These are phyloP conservation scores for Pluvianellus socialis DNA, from an alignment of 2,113 vertebrate species.

Conservation along the genomic window DNA sequence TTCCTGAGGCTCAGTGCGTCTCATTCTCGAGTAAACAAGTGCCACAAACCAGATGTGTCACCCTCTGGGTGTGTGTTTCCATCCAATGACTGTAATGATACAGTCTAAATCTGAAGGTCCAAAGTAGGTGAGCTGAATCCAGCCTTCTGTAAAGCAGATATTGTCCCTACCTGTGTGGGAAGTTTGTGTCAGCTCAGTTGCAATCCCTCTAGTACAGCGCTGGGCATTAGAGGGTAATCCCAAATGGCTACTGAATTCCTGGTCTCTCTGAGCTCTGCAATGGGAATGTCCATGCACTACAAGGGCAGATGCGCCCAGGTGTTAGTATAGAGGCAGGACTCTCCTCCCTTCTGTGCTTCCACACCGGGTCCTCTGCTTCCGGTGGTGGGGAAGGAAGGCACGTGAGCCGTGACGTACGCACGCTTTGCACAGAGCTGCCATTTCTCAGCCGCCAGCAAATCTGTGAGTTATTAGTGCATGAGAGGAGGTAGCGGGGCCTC, in stretches of 20 bases:
- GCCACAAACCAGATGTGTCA: background rate
- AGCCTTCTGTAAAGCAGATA: background rate
- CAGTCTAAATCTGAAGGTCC: background rate
- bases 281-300: background rate
- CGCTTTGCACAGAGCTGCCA: background rate
- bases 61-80: background rate
- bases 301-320: no score
- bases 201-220: background rate
- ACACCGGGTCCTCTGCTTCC: fast-evolving
- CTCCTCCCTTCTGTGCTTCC: background rate
- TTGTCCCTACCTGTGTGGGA: background rate
- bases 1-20: background rate
- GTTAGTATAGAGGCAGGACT: background rate
- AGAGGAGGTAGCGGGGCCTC: background rate
- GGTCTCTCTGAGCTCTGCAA: background rate
- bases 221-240: background rate
- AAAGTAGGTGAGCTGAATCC: background rate
- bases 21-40: background rate
- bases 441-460: background rate
- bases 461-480: background rate
- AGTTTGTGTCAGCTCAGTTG: background rate
- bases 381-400: background rate
- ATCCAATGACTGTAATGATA: background rate
- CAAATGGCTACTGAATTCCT: background rate
- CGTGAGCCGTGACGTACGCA: background rate